Evolutionary conservation across 1,140 invertebrate genomes (phyloP).

Genomic region (Drosophila orosa): DNA sequence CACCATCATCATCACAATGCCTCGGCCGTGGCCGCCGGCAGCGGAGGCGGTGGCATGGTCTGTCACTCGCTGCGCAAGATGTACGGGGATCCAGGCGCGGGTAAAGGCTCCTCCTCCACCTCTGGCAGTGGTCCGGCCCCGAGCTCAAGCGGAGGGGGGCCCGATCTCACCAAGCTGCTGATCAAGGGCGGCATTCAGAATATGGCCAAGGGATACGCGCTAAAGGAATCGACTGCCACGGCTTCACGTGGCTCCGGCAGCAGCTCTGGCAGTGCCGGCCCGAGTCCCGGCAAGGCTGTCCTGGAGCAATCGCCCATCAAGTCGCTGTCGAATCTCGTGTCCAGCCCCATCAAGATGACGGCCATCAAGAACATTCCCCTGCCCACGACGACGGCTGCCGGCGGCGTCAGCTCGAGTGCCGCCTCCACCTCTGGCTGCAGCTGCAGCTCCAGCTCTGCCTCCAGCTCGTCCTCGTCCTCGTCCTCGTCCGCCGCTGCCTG

Average conservation of each 20-base stretch:
- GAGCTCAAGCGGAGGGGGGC: conserved; percentile 17
- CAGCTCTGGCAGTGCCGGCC: not conserved
- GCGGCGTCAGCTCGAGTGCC: not conserved
- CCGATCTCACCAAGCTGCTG: conserved; percentile 83
- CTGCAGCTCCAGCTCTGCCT: conserved; percentile 6
- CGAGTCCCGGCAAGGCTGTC: conserved; percentile 36
- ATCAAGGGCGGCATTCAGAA: conserved; percentile 86
- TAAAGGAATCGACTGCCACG: conserved; percentile 43
- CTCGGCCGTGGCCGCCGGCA: conserved; percentile 55
- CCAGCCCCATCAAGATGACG: conserved; percentile 85
- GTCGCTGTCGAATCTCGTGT: conserved; percentile 87
- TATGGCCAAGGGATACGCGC: conserved; percentile 80
- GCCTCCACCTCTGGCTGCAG: conserved; percentile 11
- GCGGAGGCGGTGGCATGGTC: conserved; percentile 30
- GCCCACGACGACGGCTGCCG: conserved; percentile 42
- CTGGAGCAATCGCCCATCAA: conserved; percentile 87
- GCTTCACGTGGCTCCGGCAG: conserved; percentile 2
- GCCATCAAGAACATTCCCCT: conserved; percentile 83
- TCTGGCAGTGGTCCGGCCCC: conserved; percentile 6
- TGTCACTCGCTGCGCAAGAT: conserved; percentile 39
- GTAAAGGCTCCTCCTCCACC: not conserved
- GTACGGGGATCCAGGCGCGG: conserved; percentile 45
- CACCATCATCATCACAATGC: conserved; percentile 57
- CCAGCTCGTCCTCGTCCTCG: conserved; percentile 5
- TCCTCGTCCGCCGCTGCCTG: conserved; percentile 10